These are phyloP conservation scores for Trinorchestia longiramus DNA, from an alignment of 1,140 invertebrate genomes.

Conservation along the genomic window DNA sequence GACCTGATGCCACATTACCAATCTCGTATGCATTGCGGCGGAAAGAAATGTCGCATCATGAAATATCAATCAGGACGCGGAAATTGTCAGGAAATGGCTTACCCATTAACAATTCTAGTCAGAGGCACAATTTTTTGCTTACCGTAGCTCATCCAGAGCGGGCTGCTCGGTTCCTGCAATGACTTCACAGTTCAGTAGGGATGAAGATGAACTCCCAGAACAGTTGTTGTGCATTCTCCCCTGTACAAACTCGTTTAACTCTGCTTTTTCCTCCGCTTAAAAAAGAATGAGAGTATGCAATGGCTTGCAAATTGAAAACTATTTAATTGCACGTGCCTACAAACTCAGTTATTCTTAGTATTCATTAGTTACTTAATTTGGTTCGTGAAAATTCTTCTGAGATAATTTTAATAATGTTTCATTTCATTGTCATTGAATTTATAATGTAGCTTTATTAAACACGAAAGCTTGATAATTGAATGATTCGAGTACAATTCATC, in stretches of 20 bases:
- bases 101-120: constrained; percentile 49
- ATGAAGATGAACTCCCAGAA: background rate
- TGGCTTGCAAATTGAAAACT: background rate
- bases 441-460: too few species aligned
- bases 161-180: background rate
- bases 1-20: background rate
- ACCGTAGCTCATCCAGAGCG: background rate
- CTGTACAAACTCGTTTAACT: background rate
- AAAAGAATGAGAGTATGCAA: background rate
- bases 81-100: constrained; percentile 54
- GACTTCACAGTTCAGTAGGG: background rate
- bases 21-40: background rate
- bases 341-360: too few species aligned
- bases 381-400: too few species aligned
- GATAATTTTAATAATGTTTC: too few species aligned
- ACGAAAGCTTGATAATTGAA: too few species aligned
- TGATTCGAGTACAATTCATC: too few species aligned
- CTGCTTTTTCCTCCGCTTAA: background rate
- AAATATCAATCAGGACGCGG: constrained; percentile 45
- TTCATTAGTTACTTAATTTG: too few species aligned
- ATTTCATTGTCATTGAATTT: too few species aligned
- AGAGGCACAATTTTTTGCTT: constrained; percentile 6
- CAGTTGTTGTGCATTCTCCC: background rate
- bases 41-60: constrained; percentile 26
- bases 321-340: background rate